Conservation (phyloP, 2,113 vertebrate species). For the Natator depressus region DNA sequence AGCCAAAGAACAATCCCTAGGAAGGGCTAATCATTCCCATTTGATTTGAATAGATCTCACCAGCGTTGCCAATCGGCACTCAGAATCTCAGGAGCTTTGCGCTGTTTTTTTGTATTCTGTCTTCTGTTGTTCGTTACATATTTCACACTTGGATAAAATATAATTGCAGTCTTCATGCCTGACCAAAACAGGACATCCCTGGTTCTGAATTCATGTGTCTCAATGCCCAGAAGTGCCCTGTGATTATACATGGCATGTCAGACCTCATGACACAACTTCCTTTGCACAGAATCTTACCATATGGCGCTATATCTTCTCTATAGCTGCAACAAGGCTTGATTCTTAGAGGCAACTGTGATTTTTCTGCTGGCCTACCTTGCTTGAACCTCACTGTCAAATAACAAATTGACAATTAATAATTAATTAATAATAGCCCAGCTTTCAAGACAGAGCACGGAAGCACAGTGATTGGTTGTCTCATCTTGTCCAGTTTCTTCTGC, state of each 20-base stretch:
- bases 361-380: neutral
- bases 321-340: too few species aligned
- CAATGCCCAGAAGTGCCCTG: neutral
- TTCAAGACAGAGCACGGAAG: neutral
- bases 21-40: neutral
- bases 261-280: neutral
- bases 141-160: neutral
- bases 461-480: neutral
- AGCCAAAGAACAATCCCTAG: neutral
- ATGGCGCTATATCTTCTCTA: too few species aligned
- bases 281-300: neutral
- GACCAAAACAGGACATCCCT: neutral
- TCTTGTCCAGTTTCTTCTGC: neutral
- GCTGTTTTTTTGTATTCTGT: neutral
- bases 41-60: neutral
- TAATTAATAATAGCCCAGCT: neutral
- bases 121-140: neutral
- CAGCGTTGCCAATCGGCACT: neutral
- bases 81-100: neutral
- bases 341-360: neutral
- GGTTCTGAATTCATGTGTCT: neutral
- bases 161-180: neutral
- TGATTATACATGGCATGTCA: neutral
- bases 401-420: neutral
- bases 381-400: neutral